Evolutionary conservation across 2,797 vertebrate species (phyloP).

Genomic region (Lycodopsis pacificus): DNA sequence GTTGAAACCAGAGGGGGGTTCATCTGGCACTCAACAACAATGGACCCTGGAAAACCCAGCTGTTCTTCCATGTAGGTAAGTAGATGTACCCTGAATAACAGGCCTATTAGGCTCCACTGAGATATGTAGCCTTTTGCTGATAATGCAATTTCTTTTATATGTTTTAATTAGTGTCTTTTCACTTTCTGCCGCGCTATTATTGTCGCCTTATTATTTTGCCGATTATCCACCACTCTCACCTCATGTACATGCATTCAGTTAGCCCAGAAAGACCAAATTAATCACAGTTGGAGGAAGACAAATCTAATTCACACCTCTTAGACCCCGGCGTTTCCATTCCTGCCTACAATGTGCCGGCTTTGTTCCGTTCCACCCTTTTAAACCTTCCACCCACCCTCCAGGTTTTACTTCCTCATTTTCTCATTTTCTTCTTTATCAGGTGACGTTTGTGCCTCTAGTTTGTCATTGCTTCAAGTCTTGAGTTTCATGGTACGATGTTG

Average conservation of each 20-base stretch:
- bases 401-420: not conserved
- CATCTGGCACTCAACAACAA: conserved; percentile 19
- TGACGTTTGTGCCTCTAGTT: conserved; percentile 4
- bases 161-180: conserved; percentile 42
- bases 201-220: conserved; percentile 20
- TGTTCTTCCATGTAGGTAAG: not conserved
- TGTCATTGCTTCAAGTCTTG: not conserved
- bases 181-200: conserved; percentile 23
- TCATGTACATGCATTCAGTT: conserved; percentile 12
- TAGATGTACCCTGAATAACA: conserved; percentile 4
- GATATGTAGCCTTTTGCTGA: conserved; percentile 12
- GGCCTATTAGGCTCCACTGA: not conserved
- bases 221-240: conserved; percentile 35
- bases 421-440: conserved; percentile 2
- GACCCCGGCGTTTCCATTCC: conserved; percentile 9
- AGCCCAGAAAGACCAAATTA: conserved; percentile 32
- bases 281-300: conserved; percentile 21
- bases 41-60: conserved; percentile 19
- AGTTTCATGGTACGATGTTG: not conserved
- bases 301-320: conserved; percentile 23
- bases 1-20: conserved; percentile 16
- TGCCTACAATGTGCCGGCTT: not conserved
- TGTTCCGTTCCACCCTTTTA: conserved; percentile 10
- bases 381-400: not conserved
- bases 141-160: not conserved